Base-by-base conservation (phyloP, 2,888 invertebrate species). In the Endotricha flammealis region DNA sequence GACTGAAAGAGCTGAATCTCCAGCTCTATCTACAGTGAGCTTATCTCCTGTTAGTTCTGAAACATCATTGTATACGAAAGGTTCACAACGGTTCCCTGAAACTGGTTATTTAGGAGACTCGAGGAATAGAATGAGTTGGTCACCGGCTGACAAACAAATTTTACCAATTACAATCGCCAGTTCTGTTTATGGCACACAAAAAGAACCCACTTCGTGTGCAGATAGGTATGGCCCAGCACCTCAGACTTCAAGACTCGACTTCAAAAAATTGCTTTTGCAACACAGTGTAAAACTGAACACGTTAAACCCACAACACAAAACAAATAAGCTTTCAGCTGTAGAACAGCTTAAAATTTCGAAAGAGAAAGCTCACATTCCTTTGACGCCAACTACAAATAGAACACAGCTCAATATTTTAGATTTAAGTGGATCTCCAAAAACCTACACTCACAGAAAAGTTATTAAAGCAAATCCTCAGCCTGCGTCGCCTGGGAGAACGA, bases 221-320 rank as follows among this genome's bases (percentile, higher is more conserved):
- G 91, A 92, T 67, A 86, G 91, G 44, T 88, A 90, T 53, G 91
- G 90, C 0, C 83, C 90, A 1, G 50, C 75, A 29, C 90, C 91
- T 39, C 92, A 93, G 60, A 95, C 95, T 0, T 94, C 94, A 1
- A 88, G 95, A 42, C 86, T 93, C 62, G 95, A 95, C 74, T 96
- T 96, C 67, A 96, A 96, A 67, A 91, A 92, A 57, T 81, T 95
- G 8, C 80, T 95, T 12, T 79, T 95, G 20, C 92, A 94, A 56
- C 94, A 94, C 55, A 93, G 93, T 51, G 90, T 91, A 1, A 92
- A 91, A 64, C 66, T 88, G 0, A 87, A 82, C 45, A 83, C 88
- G 9, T 78, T 88, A 39, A 78, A 78, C 24, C 82, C 89, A 16
- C 87, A 88, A 57, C 81, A 66, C 29, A 90, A 90, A 42, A 82